Percentiles rank a stretch among this genome's conserved stretches.
Conservation (phyloP, 2,797 vertebrate species). For the Sphenopsis melanotis region DNA sequence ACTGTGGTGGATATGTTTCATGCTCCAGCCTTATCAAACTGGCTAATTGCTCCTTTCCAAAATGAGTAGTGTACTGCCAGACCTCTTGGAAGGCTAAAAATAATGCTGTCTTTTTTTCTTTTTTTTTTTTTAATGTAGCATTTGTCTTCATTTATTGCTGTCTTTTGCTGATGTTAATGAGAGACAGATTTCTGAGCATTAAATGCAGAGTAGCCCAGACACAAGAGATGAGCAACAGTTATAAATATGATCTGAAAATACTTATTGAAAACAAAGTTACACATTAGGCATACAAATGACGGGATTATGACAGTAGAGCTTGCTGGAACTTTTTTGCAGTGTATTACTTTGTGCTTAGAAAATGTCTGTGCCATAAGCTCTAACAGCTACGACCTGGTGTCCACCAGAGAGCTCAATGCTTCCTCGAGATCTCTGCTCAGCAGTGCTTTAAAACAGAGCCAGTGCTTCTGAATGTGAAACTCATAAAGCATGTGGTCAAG, state of each 20-base stretch:
- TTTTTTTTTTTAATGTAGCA: too few relatives aligned
- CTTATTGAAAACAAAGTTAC: neutral
- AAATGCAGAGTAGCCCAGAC: neutral
- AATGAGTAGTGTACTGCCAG: neutral
- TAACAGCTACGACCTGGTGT: neutral
- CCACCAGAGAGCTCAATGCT: neutral
- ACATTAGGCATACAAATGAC: neutral
- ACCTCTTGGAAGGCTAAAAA: neutral
- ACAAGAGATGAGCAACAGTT: neutral
- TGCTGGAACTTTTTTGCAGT: neutral
- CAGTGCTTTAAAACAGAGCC: neutral
- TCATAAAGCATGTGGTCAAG: neutral
- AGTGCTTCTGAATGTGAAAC: neutral
- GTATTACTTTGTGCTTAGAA: neutral
- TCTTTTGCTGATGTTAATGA: neutral
- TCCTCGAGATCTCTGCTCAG: neutral
- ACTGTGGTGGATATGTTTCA: neutral
- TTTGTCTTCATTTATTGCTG: neutral
- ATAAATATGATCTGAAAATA: neutral
- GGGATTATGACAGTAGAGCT: neutral
- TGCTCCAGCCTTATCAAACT: neutral
- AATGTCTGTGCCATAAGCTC: neutral
- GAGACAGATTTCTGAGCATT: neutral
- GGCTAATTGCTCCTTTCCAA: neutral
- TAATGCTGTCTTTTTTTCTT: rapidly evolving